Conservation (phyloP, 2,888 invertebrate genomes). For the Chouioia cunea region DNA sequence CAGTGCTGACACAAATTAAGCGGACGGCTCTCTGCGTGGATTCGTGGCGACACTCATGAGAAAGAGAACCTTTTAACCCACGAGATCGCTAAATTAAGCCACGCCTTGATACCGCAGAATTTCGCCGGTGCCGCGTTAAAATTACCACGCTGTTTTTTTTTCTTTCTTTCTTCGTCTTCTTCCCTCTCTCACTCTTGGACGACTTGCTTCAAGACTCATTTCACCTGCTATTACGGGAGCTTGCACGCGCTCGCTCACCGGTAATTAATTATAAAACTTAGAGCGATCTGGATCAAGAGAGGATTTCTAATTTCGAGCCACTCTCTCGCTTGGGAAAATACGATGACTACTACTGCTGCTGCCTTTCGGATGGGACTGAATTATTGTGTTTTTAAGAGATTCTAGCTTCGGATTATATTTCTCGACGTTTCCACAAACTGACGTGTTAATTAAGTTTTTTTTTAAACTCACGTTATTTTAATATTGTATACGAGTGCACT, state of each 20-base stretch:
- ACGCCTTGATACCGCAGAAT: conserved; percentile 39
- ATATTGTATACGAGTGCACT: too few relatives aligned
- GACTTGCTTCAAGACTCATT: conserved; percentile 39
- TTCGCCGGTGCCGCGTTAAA: conserved; percentile 43
- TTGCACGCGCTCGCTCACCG: conserved; percentile 4
- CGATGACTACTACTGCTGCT: too few relatives aligned
- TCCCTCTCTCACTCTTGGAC: background rate
- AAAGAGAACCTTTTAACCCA: conserved; percentile 36
- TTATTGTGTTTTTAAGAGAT: too few relatives aligned
- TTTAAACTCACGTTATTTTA: too few relatives aligned
- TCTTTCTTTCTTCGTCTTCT: background rate
- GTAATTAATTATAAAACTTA: conserved; percentile 46
- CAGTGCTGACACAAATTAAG: conserved; percentile 17
- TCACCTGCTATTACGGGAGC: conserved; percentile 47
- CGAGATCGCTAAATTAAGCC: conserved; percentile 39
- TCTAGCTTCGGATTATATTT: too few relatives aligned
- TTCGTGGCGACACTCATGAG: conserved; percentile 15
- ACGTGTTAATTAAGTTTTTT: too few relatives aligned
- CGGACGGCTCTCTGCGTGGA: background rate
- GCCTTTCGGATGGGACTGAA: background rate
- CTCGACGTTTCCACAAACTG: too few relatives aligned
- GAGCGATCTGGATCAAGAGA: conserved; percentile 40
- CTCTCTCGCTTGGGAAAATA: background rate
- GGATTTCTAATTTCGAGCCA: conserved; percentile 30
- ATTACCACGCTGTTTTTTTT: conserved; percentile 25